Evolutionary conservation across 2,797 vertebrate species (phyloP), one percentile per base, ranked within the genome.

Genomic region (Sardinella longiceps): DNA sequence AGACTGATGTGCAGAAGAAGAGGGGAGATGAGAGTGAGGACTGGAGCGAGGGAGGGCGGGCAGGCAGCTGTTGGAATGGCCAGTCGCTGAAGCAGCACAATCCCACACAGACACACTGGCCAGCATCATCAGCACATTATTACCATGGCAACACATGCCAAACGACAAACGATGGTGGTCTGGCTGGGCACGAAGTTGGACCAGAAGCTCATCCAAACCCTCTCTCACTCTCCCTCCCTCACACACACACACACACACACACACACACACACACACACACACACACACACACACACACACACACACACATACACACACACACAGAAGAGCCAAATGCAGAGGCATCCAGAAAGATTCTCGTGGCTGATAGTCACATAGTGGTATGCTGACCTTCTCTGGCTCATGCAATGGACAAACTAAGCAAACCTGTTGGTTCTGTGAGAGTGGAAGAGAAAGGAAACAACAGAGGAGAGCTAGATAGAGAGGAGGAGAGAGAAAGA

Each of bases 21-120:
- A 50, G 11, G 28, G 5, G 0, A 63, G 5, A 5, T 37, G 63
- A 70, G 6, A 70, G 28, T 30, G 30, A 30, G 30, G 14, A 70
- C 10, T 28, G 23, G 25, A 63, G 28, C 15, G 30, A 30, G 30
- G 14, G 37, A 11, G 11, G 23, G 25, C 28, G 53, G 0, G 12
- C 63, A 70, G 5, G 5, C 63, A 70, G 28, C 63, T 70, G 63
- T 70, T 70, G 63, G 63, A 70, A 70, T 70, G 63, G 63, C 14
- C 28, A 30, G 14, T 0, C 28, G 28, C 30, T 70, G 63, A 30
- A 56, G 53, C 53, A 56, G 53, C 53, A 56, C 53, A 56, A 56
- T 56, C 53, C 53, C 53, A 12, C 20, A 56, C 2, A 6, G 53
- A 56, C 2, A 6, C 20, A 56, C 6, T 7, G 53, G 63, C 12